Evolutionary conservation across 2,797 vertebrate species (phyloP), one percentile per base, ranked within the genome.

Genomic region (Crenichthys baileyi): DNA sequence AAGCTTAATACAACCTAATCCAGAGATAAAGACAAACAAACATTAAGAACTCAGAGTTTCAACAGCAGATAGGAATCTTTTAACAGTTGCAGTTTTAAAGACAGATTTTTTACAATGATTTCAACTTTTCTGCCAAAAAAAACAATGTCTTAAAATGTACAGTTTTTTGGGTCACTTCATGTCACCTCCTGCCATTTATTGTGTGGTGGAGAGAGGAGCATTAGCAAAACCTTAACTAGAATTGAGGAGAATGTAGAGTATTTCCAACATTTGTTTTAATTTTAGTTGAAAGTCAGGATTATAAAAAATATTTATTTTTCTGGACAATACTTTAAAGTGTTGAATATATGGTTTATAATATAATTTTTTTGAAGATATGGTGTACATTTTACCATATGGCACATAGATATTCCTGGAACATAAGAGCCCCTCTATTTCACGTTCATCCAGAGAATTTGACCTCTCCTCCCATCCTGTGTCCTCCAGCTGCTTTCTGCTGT

Each of bases 401-500:
- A 77, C 65, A 60, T 29, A n/a, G 76, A 67, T 53, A 58, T 58
- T 60, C 79, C 13, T 16, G 65, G 39, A 79, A 76, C 86, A 72
- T 22, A 70, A 76, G 68, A 76, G 77, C 11, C 2, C 8, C 82
- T 82, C 84, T 73, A 73, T 86, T 85, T 79, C 79, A 12, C 5
- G 1, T 51, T 72, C 31, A 56, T 77, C 79, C 67, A 67, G 78
- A 84, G 78, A 80, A 72, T 73, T 81, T 50, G 72, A 91, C 88
- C 89, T 88, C 76, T 88, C 83, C 84, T 84, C 81, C 78, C 84
- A 74, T 87, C 72, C 70, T 77, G 72, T 75, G 89, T 92, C 91
- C 90, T 91, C 91, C 86, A 90, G 88, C 90, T 94, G 92, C 89
- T 93, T 92, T 90, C 82, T 83, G 79, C 87, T 91, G 87, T 90